Base-by-base conservation (phyloP, 2,888 invertebrate species). In the Meganola albula region DNA sequence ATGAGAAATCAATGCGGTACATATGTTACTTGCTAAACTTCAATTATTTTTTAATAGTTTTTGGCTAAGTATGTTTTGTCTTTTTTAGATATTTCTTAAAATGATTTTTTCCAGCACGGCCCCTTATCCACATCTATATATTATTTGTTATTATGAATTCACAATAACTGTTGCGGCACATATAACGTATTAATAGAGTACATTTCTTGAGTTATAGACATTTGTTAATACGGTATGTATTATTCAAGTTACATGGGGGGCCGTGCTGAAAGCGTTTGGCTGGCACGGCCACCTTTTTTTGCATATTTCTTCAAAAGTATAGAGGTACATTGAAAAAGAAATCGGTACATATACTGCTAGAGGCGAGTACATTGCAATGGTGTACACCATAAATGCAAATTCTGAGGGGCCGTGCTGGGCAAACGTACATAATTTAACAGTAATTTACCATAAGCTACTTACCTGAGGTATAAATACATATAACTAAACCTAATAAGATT, bases 91-190 rank as follows among this genome's bases (percentile, higher is more conserved):
- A 25, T 31, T 31, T 31, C 12, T 13, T 31, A 23, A 23, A 14
- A 13, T 25, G 10, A 2, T 25, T 31, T 25, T 31, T 31, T 31
- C 12, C 31, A 25, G 20, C 31, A 31, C 25, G 12, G 25, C 9
- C 24, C 30, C 24, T 5, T 31, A 24, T 24, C 24, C 30, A 31
- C 16, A 31, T 18, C 24, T 29, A 22, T 29, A 13, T 29, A 29
- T 31, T 29, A 14, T 29, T 29, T 23, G 29, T 29, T 23, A 31
- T 31, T 31, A 24, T 9, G 24, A 31, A 31, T 31, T 31, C 31
- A 31, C 18, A 31, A 16, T 16, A 30, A 30, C 23, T 30, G 30
- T 23, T 30, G 23, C 27, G 25, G n/a, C n/a, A n/a, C n/a, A n/a
- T n/a, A n/a, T n/a, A n/a, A n/a, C n/a, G n/a, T n/a, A n/a, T n/a